A percentile compares a stretch with the other conserved stretches of the same genome.
These are phyloP conservation scores for Chondrilla cf. caribensis DNA, from an alignment of 37 sponge, comb jelly and placozoan species.

Conservation along the genomic window DNA sequence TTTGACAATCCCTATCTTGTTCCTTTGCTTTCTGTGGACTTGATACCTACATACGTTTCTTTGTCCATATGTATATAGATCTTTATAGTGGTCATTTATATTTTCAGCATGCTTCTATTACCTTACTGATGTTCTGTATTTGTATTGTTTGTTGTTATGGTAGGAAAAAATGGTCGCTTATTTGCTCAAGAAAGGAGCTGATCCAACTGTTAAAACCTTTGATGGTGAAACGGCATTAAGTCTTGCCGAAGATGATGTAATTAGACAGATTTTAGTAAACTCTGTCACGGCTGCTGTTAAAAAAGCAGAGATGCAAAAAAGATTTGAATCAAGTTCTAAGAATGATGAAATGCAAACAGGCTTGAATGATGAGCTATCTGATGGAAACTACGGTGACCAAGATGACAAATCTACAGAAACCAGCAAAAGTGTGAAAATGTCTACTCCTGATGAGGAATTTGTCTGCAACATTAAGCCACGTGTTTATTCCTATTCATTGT, in stretches of 20 bases:
- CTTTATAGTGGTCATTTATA: not conserved
- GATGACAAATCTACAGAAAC: not conserved
- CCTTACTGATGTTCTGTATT: not conserved
- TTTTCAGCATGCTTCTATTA: not conserved
- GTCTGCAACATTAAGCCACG: conserved; percentile 5
- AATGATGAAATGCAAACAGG: not conserved
- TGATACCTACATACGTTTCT: not conserved
- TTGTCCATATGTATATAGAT: not conserved
- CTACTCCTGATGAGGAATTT: not conserved
- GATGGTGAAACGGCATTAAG: conserved; percentile 37
- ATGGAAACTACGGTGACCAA: not conserved
- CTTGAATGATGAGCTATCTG: not conserved
- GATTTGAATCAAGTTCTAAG: not conserved
- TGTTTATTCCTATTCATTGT: conserved; percentile 23
- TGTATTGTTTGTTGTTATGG: not conserved
- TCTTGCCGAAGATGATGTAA: not conserved
- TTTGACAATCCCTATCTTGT: too few relatives aligned
- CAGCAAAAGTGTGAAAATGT: not conserved
- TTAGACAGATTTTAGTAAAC: not conserved
- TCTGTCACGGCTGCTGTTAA: not conserved
- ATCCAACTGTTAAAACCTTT: conserved; percentile 23
- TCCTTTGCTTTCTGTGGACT: too few relatives aligned
- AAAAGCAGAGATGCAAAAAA: conserved; percentile 26
- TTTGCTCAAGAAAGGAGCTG: conserved; percentile 54
- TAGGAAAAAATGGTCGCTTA: conserved; percentile 51